A percentile compares a stretch with the other conserved stretches of the same genome.
phyloP scores from a whole-genome alignment of 2,888 invertebrate genomes.

The Aphodius granarius region DNA sequence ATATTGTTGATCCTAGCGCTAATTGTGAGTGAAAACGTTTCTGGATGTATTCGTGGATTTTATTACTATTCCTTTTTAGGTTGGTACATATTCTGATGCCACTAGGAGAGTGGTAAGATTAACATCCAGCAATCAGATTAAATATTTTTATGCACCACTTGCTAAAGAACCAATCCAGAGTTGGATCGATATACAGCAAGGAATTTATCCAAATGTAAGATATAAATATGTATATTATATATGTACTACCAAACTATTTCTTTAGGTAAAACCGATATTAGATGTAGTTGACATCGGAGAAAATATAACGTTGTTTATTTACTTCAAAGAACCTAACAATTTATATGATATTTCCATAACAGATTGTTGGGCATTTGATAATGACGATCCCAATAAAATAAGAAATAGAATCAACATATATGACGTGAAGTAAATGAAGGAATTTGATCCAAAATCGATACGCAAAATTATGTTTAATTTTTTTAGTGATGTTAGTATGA shows the following conservation, averaged over 20 bases:
- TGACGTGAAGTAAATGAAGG: conserved; percentile 3
- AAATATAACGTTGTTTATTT: conserved; percentile 16
- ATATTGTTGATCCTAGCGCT: background rate
- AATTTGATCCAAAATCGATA: background rate
- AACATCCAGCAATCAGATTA: conserved; percentile 15
- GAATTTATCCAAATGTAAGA: conserved; percentile 20
- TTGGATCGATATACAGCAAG: conserved; percentile 24
- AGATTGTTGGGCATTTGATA: conserved; percentile 22
- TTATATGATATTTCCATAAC: conserved; percentile 19
- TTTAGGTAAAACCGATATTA: conserved; percentile 19
- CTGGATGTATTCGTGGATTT: background rate
- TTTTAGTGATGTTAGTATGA: background rate
- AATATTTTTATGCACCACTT: conserved; percentile 18
- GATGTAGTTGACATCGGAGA: conserved; percentile 17
- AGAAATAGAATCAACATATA: conserved; percentile 17
- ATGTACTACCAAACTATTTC: background rate
- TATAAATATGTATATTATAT: background rate
- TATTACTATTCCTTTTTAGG: background rate
- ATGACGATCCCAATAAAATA: conserved; percentile 7
- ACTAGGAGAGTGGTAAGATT: conserved; percentile 4
- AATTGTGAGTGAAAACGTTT: background rate
- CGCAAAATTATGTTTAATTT: background rate
- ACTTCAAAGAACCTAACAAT: conserved; percentile 19
- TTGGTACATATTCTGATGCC: background rate
- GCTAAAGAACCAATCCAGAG: conserved; percentile 15